These are phyloP conservation scores for Tetramorium alpestre DNA, from an alignment of 1,140 invertebrate genomes.

Conservation along the genomic window DNA sequence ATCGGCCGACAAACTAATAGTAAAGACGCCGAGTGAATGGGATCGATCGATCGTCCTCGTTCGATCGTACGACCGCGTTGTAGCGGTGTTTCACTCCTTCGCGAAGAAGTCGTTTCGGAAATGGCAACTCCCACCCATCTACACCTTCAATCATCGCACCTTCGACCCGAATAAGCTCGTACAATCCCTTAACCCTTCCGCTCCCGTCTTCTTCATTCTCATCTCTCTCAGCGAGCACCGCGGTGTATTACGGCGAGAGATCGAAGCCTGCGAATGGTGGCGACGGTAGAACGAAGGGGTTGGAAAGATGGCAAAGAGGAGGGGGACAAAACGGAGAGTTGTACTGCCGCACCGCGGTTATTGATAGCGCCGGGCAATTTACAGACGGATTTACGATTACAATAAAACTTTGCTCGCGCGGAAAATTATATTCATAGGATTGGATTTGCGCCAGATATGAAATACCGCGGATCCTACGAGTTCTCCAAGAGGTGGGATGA, in stretches of 20 bases:
- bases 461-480: conserved; percentile 77
- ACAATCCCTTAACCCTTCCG: not conserved
- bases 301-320: not conserved
- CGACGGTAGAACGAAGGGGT: not conserved
- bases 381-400: conserved; percentile 85
- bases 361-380: conserved; percentile 83
- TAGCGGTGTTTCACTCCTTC: not conserved
- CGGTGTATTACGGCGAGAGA: conserved; percentile 39
- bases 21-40: conserved; percentile 2
- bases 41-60: conserved; percentile 32
- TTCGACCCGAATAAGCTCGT: not conserved
- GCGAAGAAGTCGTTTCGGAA: conserved; percentile 8
- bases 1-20: conserved; percentile 2
- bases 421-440: conserved; percentile 85
- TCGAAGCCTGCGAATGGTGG: conserved; percentile 12
- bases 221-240: conserved; percentile 9
- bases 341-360: conserved; percentile 74
- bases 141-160: conserved; percentile 14
- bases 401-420: conserved; percentile 84
- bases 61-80: not conserved
- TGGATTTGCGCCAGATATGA: conserved; percentile 85
- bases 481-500: conserved; percentile 24
- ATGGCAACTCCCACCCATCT: not conserved
- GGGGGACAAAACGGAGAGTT: conserved; percentile 20
- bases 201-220: not conserved